Percentiles rank a stretch among this genome's conserved stretches.
Evolutionary conservation across 2,113 vertebrate species (phyloP).

Genomic region (Murina feae): DNA sequence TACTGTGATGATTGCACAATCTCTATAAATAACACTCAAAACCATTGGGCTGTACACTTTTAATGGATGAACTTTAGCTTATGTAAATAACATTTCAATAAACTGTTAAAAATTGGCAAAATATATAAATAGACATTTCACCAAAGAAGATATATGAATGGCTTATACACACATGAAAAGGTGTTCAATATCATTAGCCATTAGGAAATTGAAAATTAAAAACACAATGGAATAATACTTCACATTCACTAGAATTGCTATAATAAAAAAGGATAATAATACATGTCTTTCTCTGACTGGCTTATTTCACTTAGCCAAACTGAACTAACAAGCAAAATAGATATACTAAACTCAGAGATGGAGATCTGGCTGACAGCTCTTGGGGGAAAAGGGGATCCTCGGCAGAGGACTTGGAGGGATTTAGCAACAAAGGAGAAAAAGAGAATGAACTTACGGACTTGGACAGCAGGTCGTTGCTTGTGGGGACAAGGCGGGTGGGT

Average conservation of each 20-base stretch:
- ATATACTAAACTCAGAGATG: background rate
- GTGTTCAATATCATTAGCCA: background rate
- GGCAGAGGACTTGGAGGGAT: background rate
- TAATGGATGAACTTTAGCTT: background rate
- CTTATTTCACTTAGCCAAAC: background rate
- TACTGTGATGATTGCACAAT: background rate
- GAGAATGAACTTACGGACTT: background rate
- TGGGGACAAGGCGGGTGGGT: background rate
- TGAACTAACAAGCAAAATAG: background rate
- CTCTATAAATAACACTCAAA: conserved; percentile 22
- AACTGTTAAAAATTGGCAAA: conserved; percentile 18
- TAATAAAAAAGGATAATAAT: background rate
- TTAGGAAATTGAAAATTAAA: conserved; percentile 48
- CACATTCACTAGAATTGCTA: background rate
- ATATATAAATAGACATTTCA: conserved; percentile 26
- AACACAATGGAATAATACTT: background rate
- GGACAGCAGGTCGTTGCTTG: background rate
- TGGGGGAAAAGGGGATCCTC: background rate
- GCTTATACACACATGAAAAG: conserved; percentile 1
- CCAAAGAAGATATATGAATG: background rate
- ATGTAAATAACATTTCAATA: background rate
- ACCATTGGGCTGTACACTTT: background rate
- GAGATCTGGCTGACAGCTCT: background rate
- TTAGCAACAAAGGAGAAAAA: background rate
- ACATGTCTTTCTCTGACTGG: background rate